These are phyloP conservation scores for Hipparchia semele DNA, from an alignment of 2,888 invertebrate genomes.

Conservation along the genomic window DNA sequence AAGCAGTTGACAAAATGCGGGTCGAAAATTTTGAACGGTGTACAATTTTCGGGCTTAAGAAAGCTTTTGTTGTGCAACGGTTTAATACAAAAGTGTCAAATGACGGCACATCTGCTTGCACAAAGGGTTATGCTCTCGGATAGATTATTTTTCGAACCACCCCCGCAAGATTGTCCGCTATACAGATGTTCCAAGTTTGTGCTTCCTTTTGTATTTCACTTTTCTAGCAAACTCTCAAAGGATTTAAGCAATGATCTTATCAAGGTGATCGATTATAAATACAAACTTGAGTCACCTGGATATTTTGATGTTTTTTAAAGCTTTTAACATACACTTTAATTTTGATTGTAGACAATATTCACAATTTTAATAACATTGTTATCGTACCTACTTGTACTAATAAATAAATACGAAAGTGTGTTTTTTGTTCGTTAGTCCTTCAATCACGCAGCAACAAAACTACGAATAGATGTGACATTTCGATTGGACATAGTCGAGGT, in stretches of 20 bases:
- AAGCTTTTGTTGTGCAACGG: conserved; percentile 82
- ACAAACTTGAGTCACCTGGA: not conserved
- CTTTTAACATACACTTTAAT: no score
- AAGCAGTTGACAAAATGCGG: conserved; percentile 76
- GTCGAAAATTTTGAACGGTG: conserved; percentile 75
- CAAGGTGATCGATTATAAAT: conserved; percentile 19
- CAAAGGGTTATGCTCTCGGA: conserved; percentile 79
- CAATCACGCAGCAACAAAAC: no score
- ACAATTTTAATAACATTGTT: no score
- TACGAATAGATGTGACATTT: no score
- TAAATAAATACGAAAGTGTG: no score
- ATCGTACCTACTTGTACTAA: no score
- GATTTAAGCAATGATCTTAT: conserved; percentile 28
- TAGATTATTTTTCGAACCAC: conserved; percentile 82
- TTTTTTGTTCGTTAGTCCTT: no score
- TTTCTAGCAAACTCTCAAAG: conserved; percentile 31
- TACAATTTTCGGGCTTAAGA: conserved; percentile 81
- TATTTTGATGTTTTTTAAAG: not conserved
- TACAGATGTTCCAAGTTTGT: conserved; percentile 71
- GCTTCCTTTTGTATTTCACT: conserved; percentile 41
- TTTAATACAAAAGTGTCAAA: conserved; percentile 84
- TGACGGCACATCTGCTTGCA: conserved; percentile 82
- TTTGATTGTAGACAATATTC: no score
- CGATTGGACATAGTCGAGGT: no score
- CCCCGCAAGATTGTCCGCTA: conserved; percentile 80